Base-by-base conservation (phyloP, 2,113 vertebrate genomes). In the Galbula dea region DNA sequence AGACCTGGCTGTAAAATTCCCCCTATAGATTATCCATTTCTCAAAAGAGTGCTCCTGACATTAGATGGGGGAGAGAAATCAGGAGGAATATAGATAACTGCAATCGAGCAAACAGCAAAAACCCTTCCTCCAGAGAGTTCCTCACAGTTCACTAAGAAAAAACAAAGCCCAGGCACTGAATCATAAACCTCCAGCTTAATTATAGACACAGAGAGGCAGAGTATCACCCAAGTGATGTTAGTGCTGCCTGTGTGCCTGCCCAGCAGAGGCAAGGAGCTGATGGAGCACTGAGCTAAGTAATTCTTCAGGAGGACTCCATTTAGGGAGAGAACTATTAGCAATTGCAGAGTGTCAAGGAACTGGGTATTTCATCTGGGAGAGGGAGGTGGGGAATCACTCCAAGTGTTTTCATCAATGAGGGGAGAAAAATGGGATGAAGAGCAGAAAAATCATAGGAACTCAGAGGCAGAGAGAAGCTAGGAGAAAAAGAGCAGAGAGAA, bases 11-110 rank as follows among this genome's bases (percentile, higher is more conserved):
- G 69, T 89, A 95, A 96, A 96, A 95, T 85, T 90, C 90, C 36
- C 57, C 0, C 0, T 94, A 89, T 91, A 90, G 96, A 96, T 97
- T 95, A 91, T 85, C 80, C 95, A 93, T 97, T 97, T 95, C 90
- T 96, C 93, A 95, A 74, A 83, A 67, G 83, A 90, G 54, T 20
- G 29, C 74, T 90, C 83, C 36, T 89, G 92, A 83, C 49, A 34
- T 83, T 75, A 78, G 16, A 67, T 57, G 74, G 83, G 52, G 90
- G 90, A 93, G 74, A 93, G 77, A 87, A 90, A 73, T 90, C 83
- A 26, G 72, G 59, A 68, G 62, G 69, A 94, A 91, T 91, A 93
- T 76, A 71, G 90, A 65, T 57, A 93, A 85, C 89, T 73, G 80
- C 92, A 88, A 81, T 85, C 6, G 51, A 91, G 86, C 90, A 90